A percentile compares a stretch with the other conserved stretches of the same genome.
Conservation (phyloP, 2,113 vertebrate genomes). For the Rattus rattus region DNA sequence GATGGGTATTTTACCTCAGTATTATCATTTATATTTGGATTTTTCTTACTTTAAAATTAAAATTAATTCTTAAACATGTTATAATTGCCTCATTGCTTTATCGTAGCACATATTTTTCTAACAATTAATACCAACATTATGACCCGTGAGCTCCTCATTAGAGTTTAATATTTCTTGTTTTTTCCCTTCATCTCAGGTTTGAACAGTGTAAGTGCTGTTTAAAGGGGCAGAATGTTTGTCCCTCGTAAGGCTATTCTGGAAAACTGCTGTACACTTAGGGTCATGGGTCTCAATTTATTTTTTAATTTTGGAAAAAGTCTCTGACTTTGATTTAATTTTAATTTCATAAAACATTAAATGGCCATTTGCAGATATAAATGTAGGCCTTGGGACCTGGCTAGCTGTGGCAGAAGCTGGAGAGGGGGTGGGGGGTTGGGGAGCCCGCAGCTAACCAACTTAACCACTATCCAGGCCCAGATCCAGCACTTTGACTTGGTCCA, state of each 20-base stretch:
- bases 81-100: neutral
- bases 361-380: neutral
- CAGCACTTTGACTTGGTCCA: neutral
- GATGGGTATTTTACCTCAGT: neutral
- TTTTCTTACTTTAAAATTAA: neutral
- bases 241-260: neutral
- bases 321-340: constrained; percentile 34
- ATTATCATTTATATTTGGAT: neutral
- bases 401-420: neutral
- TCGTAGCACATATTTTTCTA: neutral
- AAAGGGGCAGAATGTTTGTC: constrained; percentile 8
- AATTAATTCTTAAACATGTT: neutral
- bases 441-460: neutral
- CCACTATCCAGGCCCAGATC: neutral
- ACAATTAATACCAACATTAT: neutral
- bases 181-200: neutral
- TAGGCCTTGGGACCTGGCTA: neutral
- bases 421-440: too few species aligned
- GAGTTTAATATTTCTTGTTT: neutral
- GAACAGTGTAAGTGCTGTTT: neutral
- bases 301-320: constrained; percentile 2
- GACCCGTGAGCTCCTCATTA: neutral
- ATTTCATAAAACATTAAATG: neutral
- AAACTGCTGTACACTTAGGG: neutral
- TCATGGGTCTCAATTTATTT: constrained; percentile 5